Base-by-base conservation (phyloP, 2,888 invertebrate species). In the Tiphia femorata region DNA sequence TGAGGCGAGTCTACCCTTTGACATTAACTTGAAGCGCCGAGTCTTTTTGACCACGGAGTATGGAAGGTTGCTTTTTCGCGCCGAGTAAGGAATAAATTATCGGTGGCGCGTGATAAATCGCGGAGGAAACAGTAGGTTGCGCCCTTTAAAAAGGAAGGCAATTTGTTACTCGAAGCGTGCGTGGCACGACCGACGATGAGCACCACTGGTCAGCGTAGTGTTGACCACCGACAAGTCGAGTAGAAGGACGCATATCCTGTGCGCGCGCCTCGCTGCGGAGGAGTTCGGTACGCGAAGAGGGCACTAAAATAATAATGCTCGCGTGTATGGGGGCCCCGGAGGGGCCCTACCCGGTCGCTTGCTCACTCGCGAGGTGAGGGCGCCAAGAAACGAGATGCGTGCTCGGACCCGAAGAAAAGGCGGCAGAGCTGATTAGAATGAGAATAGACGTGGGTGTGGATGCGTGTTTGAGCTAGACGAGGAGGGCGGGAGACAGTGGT, bases 391-490 rank as follows among this genome's bases (percentile, higher is more conserved):
- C 62, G 60, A 64, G 61, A 60, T 63, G 58, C 65, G 56, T 53
- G 70, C 55, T 63, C 58, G 59, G 64, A 64, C 38, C 55, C 52
- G 67, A 68, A 66, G 66, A 68, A 71, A 72, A 70, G 68, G 71
- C 70, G 68, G 66, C 60, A 64, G 62, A 64, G 69, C 70, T 76
- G 79, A 80, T 79, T 80, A 77, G 78, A 80, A 78, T 78, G 77
- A 77, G 76, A 80, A 79, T 78, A 73, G 74, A 74, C 75, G 75
- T 75, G 74, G 78, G 78, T 77, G 77, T 75, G 73, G 67, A 73
- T 70, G 66, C 57, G 59, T 54, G 56, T 51, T 57, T 43, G 60
- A 49, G 51, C 41, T 37, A 35, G 42, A 62, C 47, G 56, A 59
- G 52, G 64, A 47, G 33, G 27, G 49, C 30, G 43, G 49, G 21